These are phyloP conservation scores for Cynopterus sphinx DNA, from an alignment of 2,797 vertebrate species.

Conservation along the genomic window DNA sequence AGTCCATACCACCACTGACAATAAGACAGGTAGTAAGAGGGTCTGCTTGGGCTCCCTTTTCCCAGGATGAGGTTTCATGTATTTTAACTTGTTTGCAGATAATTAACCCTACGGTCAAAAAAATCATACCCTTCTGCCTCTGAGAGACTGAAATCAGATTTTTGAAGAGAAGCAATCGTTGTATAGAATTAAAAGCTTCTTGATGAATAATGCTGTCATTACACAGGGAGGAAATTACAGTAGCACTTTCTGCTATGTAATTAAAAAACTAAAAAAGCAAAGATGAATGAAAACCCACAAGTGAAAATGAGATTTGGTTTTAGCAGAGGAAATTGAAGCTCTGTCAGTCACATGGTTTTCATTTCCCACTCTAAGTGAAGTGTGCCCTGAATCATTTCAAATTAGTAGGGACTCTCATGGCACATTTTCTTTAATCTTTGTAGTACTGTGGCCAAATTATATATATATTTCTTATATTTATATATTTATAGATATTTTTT, in stretches of 20 bases:
- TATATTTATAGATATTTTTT: not conserved
- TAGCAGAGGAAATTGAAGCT: constrained; percentile 50
- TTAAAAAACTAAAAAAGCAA: constrained; percentile 69
- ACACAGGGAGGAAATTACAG: constrained; percentile 62
- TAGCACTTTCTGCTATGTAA: constrained; percentile 62
- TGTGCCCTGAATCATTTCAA: not conserved
- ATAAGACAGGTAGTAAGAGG: not conserved
- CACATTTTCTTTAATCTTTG: not conserved
- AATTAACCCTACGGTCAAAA: constrained; percentile 71
- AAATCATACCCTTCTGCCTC: constrained; percentile 12
- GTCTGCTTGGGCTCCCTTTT: not conserved
- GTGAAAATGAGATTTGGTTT: constrained; percentile 68
- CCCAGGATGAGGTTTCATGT: constrained; percentile 36
- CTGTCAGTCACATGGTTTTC: not conserved
- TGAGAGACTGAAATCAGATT: constrained; percentile 66
- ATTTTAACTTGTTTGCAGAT: constrained; percentile 75
- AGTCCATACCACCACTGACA: not conserved
- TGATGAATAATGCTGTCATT: constrained; percentile 59
- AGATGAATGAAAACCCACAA: constrained; percentile 62
- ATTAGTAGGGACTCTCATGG: not conserved
- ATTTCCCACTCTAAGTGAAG: not conserved
- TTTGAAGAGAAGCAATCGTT: constrained; percentile 67
- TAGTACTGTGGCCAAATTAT: not conserved
- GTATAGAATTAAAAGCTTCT: constrained; percentile 69
- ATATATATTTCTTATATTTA: too few relatives aligned